Percentiles rank a stretch among this genome's conserved stretches.
These are phyloP conservation scores for Cyphomyrus plagiostoma DNA, from an alignment of 2,113 vertebrate species.

Conservation along the genomic window DNA sequence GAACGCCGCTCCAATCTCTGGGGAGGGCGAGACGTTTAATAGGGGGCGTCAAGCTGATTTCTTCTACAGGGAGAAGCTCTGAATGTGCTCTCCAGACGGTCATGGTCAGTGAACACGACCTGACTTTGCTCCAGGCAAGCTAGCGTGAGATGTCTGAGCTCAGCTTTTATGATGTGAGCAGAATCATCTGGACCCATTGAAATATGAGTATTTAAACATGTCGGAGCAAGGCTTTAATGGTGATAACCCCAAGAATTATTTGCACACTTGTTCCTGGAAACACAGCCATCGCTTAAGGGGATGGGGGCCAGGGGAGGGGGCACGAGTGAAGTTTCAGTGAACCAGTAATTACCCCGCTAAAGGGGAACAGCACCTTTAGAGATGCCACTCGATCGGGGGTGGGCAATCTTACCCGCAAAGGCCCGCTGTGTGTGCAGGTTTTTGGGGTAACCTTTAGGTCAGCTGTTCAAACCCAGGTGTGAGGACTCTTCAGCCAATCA, in stretches of 20 bases:
- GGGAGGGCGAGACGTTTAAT: not conserved
- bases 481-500: no score
- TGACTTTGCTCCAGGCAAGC: not conserved
- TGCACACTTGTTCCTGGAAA: slow-evolving; percentile 11
- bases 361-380: not conserved
- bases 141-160: not conserved
- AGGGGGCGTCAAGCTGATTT: not conserved
- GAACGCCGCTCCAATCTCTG: not conserved
- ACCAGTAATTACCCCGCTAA: not conserved
- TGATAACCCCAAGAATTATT: not conserved
- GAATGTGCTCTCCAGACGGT: not conserved
- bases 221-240: not conserved
- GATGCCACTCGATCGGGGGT: not conserved
- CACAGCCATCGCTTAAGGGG: not conserved
- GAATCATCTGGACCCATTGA: not conserved
- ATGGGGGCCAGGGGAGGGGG: not conserved
- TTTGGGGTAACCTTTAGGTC: no score
- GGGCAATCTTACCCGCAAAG: no score
- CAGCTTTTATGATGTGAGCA: not conserved
- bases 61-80: not conserved
- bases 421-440: no score
- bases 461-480: no score
- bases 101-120: not conserved
- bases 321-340: not conserved
- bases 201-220: not conserved